phyloP scores from a whole-genome alignment of 2,113 vertebrate genomes.

The Gallinago paraguaiae region DNA sequence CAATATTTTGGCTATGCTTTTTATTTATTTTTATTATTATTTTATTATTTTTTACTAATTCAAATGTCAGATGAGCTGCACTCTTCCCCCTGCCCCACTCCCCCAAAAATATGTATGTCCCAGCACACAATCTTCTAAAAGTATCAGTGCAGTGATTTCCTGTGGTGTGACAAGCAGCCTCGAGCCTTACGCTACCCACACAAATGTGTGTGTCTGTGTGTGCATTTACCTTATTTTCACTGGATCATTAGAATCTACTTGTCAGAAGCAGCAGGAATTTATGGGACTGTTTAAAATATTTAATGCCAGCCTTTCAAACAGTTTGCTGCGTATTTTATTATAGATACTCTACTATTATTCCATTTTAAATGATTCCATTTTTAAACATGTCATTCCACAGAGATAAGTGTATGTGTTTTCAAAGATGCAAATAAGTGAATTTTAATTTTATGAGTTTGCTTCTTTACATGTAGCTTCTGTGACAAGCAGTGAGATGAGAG shows the following conservation, averaged over 20 bases:
- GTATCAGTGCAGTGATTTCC: neutral
- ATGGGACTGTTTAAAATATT: conserved; percentile 3
- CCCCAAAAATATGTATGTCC: neutral
- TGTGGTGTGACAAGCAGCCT: neutral
- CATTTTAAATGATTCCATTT: neutral
- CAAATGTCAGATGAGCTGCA: neutral
- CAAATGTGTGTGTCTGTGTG: neutral
- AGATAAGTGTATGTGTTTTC: neutral
- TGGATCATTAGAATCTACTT: neutral
- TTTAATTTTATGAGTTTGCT: neutral
- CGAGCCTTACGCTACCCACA: neutral
- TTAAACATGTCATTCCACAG: neutral
- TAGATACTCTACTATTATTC: neutral
- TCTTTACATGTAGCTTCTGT: neutral
- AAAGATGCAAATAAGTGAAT: neutral
- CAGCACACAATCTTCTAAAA: neutral
- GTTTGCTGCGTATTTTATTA: neutral
- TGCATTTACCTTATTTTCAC: neutral
- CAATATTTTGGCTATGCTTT: neutral
- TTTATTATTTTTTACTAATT: neutral
- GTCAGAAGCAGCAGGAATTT: conserved; percentile 8
- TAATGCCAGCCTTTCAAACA: neutral
- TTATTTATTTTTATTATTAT: neutral
- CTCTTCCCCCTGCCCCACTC: neutral
- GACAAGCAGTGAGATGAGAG: neutral